Base-by-base conservation (phyloP, 2,797 vertebrate genomes). In the Epinephelus coioides region DNA sequence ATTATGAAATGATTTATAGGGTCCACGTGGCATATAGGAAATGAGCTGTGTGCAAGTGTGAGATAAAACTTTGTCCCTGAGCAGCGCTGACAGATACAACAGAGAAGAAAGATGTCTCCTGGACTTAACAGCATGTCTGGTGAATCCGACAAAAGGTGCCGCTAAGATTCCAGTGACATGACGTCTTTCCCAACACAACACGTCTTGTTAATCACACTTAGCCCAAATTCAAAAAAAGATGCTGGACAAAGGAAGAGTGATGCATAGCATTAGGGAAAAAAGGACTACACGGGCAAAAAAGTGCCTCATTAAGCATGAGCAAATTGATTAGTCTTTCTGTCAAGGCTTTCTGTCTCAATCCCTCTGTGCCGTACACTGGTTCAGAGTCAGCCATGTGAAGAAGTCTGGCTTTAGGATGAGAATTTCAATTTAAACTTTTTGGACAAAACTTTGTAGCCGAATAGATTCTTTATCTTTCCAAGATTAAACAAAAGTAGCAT, bases 151-250 rank as follows among this genome's bases (percentile, higher is more conserved):
- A 82, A 88, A 86, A 79, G 82, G 76, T 86, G 76, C 73, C 68
- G 82, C 78, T n/a, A 70, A 73, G 76, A 86, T 73, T 84, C 68
- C 63, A 66, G 56, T 63, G 82, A 84, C 88, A 86, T 71, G 71
- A 77, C 78, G 79, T 88, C 49, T 83, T 77, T 75, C 70, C 70
- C 46, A 51, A 69, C 77, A 76, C 79, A 80, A 79, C 73, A 65
- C 27, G 54, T 83, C 73, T 76, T 78, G 87, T 90, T 92, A 90
- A 93, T 92, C 91, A 91, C 88, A 87, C 73, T 86, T 78, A 76
- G 67, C 79, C 77, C 84, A 85, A 73, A 86, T 73, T 73, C 6
- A 47, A 65, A 46, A 76, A 84, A 60, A 74, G 44, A 79, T 63
- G 50, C 73, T 12, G 60, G 65, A 89, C 81, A 86, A 83, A 87